A percentile compares a stretch with the other conserved stretches of the same genome.
These are phyloP conservation scores for Pangasius larnaudii DNA, from an alignment of 2,797 vertebrate species.

Conservation along the genomic window DNA sequence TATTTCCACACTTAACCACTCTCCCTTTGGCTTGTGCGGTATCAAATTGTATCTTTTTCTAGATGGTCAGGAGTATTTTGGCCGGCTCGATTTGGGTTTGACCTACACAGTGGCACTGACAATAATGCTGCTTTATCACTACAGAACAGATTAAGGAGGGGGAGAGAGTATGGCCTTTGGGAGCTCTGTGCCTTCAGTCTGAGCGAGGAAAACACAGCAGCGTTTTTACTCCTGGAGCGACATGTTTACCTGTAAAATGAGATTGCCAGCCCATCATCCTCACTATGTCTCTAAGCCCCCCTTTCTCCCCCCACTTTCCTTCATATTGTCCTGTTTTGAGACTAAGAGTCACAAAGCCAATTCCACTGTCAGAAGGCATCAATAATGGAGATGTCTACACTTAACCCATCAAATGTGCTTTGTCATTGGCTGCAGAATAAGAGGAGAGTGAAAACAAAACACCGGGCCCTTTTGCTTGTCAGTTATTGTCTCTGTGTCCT, in stretches of 20 bases:
- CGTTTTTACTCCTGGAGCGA: conserved; percentile 26
- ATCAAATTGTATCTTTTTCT: conserved; percentile 21
- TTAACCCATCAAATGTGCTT: conserved; percentile 30
- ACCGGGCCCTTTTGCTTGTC: conserved; percentile 30
- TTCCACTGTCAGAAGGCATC: conserved; percentile 32
- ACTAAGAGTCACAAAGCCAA: conserved; percentile 40
- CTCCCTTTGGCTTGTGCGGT: background rate
- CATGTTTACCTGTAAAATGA: conserved; percentile 48
- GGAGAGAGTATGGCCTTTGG: conserved; percentile 12
- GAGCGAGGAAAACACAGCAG: conserved; percentile 11
- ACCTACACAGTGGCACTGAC: conserved; percentile 28
- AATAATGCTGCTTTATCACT: conserved; percentile 37
- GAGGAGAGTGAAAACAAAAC: conserved; percentile 22
- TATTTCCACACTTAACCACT: background rate
- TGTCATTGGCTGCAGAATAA: conserved; percentile 34
- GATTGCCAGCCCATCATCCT: conserved; percentile 36
- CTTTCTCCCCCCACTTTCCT: background rate
- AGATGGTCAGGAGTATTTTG: background rate
- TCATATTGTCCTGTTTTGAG: conserved; percentile 33
- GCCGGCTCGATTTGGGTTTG: conserved; percentile 16
- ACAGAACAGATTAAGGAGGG: conserved; percentile 36
- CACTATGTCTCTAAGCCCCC: background rate
- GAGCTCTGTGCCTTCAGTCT: conserved; percentile 21
- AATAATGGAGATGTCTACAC: conserved; percentile 35
- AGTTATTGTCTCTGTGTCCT: conserved; percentile 42